A percentile compares a stretch with the other conserved stretches of the same genome.
phyloP scores from a whole-genome alignment of 1,140 invertebrate genomes.

The Musca vetustissima region DNA sequence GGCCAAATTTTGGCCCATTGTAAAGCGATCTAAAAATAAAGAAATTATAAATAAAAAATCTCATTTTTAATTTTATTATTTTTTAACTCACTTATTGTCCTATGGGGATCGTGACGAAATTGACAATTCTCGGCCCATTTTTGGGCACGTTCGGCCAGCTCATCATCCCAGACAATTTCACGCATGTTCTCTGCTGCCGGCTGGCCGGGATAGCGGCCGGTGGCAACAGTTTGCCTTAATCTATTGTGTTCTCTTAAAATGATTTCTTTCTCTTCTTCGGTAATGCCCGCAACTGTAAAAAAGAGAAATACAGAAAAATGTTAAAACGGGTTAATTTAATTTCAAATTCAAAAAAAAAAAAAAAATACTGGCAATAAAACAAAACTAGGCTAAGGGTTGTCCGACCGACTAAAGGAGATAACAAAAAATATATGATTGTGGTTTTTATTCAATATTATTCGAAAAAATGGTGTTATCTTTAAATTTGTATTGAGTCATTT shows the following conservation, averaged over 20 bases:
- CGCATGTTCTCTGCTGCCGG: slow-evolving; percentile 78
- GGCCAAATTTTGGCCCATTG: slow-evolving; percentile 81
- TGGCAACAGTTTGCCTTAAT: slow-evolving; percentile 74
- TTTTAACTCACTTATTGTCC: slow-evolving; percentile 64
- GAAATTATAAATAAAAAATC: not conserved
- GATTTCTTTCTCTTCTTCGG: slow-evolving; percentile 69
- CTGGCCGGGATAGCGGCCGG: slow-evolving; percentile 74
- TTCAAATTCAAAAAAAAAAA: not conserved
- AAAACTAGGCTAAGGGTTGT: slow-evolving; percentile 7
- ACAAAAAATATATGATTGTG: not conserved
- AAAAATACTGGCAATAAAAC: not conserved
- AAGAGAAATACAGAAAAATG: slow-evolving; percentile 11
- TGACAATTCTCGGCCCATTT: slow-evolving; percentile 79
- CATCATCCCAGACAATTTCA: slow-evolving; percentile 88
- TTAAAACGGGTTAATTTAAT: slow-evolving; percentile 7
- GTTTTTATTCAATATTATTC: not conserved
- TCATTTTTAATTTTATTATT: not conserved
- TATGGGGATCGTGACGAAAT: slow-evolving; percentile 69
- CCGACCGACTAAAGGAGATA: not conserved
- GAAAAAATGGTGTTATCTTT: not conserved
- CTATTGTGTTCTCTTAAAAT: slow-evolving; percentile 80
- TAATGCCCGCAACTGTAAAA: slow-evolving; percentile 61
- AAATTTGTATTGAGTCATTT: slow-evolving; percentile 6
- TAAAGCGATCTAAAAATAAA: slow-evolving; percentile 64
- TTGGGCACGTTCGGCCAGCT: slow-evolving; percentile 78